Evolutionary conservation across 2,113 vertebrate genomes (phyloP).

Genomic region (Charina bottae): DNA sequence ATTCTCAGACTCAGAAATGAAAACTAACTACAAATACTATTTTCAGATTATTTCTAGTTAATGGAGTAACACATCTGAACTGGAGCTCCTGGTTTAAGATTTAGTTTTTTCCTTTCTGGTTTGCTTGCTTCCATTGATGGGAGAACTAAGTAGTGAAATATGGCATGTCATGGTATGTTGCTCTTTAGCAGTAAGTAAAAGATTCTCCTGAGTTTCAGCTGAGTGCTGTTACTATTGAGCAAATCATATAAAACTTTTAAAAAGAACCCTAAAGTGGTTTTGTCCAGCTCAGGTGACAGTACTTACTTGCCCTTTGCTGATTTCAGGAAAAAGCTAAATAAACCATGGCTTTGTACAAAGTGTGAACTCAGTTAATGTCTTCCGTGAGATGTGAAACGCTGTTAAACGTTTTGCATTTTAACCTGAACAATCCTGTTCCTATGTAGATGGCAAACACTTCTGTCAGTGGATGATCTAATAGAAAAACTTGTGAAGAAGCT

Average conservation of each 20-base stretch:
- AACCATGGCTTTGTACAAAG: neutral
- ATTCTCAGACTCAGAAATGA: neutral
- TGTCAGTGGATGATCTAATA: slow-evolving; percentile 95
- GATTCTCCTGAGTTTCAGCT: too few relatives aligned
- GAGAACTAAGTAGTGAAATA: neutral
- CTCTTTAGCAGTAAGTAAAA: neutral
- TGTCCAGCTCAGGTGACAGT: neutral
- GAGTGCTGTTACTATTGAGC: neutral
- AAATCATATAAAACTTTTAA: neutral
- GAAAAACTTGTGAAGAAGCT: slow-evolving; percentile 90
- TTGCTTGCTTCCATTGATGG: neutral
- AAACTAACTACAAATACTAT: neutral
- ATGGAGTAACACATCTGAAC: neutral
- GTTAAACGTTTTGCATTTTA: neutral
- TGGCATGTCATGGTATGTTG: neutral
- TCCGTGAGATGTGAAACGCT: neutral
- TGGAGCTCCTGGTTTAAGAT: neutral
- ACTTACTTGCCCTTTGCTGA: neutral
- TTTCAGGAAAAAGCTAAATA: neutral
- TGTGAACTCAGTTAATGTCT: neutral
- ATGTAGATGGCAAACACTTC: slow-evolving; percentile 91
- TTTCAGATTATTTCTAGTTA: neutral
- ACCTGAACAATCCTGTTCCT: slow-evolving; percentile 26
- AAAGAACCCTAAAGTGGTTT: neutral
- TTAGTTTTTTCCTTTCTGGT: neutral